phyloP scores from a whole-genome alignment of 2,113 vertebrate species.

The Hiodon alosoides region DNA sequence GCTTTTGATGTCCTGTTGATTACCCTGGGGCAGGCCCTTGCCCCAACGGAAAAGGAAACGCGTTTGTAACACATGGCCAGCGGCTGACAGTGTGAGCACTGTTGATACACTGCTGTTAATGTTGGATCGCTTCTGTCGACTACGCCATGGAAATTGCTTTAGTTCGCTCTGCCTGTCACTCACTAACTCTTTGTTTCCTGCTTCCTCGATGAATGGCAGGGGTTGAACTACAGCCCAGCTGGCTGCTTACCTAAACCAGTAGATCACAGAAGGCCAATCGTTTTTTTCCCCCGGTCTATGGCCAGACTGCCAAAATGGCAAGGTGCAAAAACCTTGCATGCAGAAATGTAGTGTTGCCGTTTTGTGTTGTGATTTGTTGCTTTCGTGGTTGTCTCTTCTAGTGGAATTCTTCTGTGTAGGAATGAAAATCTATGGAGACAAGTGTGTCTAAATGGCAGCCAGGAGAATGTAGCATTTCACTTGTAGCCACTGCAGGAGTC shows the following conservation, averaged over 20 bases:
- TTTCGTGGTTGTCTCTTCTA: not conserved
- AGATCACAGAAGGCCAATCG: too few species aligned
- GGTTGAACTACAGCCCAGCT: not conserved
- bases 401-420: too few species aligned
- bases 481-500: conserved; percentile 19
- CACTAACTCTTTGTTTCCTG: too few species aligned
- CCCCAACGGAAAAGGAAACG: conserved; percentile 15
- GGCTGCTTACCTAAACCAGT: not conserved
- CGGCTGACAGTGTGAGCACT: conserved; percentile 19
- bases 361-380: not conserved
- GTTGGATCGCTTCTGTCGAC: conserved; percentile 30
- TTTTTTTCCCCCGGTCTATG: too few species aligned
- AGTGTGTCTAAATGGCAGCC: not conserved
- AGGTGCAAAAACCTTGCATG: conserved; percentile 31
- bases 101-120: conserved; percentile 28
- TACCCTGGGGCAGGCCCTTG: conserved; percentile 18
- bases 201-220: not conserved
- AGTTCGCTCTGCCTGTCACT: not conserved
- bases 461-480: not conserved
- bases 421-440: conserved; percentile 2
- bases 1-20: conserved; percentile 30
- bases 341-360: conserved; percentile 15
- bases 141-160: not conserved
- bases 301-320: conserved; percentile 35
- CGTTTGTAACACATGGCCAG: conserved; percentile 36